Conservation (phyloP, 2,888 invertebrate genomes). For the Leptothorax acervorum region DNA sequence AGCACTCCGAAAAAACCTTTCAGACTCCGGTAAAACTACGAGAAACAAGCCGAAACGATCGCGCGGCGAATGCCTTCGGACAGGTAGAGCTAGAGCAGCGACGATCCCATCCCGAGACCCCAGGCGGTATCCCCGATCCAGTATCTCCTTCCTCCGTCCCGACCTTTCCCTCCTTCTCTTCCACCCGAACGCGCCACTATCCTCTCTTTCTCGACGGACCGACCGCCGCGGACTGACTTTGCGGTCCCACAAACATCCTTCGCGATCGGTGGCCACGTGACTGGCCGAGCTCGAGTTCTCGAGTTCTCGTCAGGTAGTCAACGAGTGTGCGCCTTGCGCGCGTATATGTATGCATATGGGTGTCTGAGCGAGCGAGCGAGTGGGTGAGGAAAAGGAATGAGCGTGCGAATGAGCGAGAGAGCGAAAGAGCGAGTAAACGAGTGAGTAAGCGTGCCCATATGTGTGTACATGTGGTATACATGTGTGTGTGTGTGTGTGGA, state of each 20-base stretch:
- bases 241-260: conserved; percentile 83
- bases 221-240: conserved; percentile 81
- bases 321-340: conserved; percentile 26
- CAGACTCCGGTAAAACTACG: neutral
- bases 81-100: conserved; percentile 51
- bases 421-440: conserved; percentile 16
- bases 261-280: conserved; percentile 83
- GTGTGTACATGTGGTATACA: neutral
- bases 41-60: conserved; percentile 19
- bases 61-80: conserved; percentile 34
- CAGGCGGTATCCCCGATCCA: conserved; percentile 65
- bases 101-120: conserved; percentile 48
- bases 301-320: conserved; percentile 79
- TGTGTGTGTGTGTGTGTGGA: neutral
- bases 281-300: conserved; percentile 74
- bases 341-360: neutral
- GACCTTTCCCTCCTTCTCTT: conserved; percentile 37
- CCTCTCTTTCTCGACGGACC: conserved; percentile 76
- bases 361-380: neutral
- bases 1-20: neutral
- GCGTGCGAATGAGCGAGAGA: conserved; percentile 3
- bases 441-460: conserved; percentile 15
- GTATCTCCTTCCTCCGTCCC: conserved; percentile 57
- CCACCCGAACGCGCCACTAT: conserved; percentile 64
- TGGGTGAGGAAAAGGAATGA: neutral